Conservation (phyloP, 2,888 invertebrate genomes). For the Plagodis pulveraria region DNA sequence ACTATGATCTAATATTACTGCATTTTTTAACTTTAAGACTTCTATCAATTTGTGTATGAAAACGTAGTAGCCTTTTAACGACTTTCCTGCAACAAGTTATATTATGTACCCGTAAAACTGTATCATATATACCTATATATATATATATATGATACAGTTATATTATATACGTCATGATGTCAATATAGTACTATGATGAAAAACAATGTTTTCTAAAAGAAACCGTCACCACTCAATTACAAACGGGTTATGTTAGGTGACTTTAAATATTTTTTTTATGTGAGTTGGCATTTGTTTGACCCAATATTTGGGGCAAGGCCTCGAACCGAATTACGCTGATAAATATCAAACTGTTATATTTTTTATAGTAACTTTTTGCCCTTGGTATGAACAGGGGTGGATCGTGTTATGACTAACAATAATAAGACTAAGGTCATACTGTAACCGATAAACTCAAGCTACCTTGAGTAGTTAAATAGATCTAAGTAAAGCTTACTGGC, state of each 20-base stretch:
- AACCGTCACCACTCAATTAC: neutral
- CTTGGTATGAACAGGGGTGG: slow-evolving; percentile 27
- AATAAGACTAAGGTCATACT: slow-evolving; percentile 41
- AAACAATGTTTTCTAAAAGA: too few relatives aligned
- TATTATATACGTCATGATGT: too few relatives aligned
- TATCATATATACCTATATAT: too few relatives aligned
- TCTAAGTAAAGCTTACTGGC: slow-evolving; percentile 13
- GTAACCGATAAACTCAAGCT: slow-evolving; percentile 29
- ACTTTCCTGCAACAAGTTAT: too few relatives aligned
- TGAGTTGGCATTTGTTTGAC: slow-evolving; percentile 56
- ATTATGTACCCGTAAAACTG: too few relatives aligned
- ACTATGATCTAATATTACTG: too few relatives aligned
- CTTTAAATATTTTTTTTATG: slow-evolving; percentile 33
- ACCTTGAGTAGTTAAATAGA: slow-evolving; percentile 19
- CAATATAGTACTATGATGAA: too few relatives aligned
- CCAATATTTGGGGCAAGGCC: slow-evolving; percentile 67
- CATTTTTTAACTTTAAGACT: too few relatives aligned
- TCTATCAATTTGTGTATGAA: too few relatives aligned
- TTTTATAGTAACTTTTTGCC: slow-evolving; percentile 58
- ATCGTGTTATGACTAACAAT: slow-evolving; percentile 40
- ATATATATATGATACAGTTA: too few relatives aligned
- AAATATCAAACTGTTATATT: slow-evolving; percentile 65
- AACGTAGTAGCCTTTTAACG: too few relatives aligned
- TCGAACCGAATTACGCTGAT: slow-evolving; percentile 54
- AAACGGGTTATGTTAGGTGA: slow-evolving; percentile 5